Percentiles rank a stretch among this genome's conserved stretches.
Evolutionary conservation across 1,140 invertebrate genomes (phyloP).

Genomic region (Cylas formicarius): DNA sequence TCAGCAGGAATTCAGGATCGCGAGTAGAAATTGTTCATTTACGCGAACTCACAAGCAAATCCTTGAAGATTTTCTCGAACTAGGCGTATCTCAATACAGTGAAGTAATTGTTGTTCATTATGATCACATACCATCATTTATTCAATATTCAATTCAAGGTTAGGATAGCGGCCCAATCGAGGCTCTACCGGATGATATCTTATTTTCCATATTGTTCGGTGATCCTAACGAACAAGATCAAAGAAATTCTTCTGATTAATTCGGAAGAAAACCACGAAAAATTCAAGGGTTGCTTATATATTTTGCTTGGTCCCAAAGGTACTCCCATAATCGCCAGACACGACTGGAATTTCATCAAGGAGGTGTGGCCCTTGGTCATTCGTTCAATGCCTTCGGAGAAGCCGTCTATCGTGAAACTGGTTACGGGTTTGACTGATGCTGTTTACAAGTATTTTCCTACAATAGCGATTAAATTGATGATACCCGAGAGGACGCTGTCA

Average conservation of each 20-base stretch:
- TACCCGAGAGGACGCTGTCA: slow-evolving; percentile 48
- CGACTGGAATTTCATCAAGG: slow-evolving; percentile 65
- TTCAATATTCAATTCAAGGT: slow-evolving; percentile 48
- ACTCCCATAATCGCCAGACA: slow-evolving; percentile 58
- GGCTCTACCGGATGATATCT: slow-evolving; percentile 46
- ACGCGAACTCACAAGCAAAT: slow-evolving; percentile 55
- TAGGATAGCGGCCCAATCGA: slow-evolving; percentile 54
- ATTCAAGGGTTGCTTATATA: slow-evolving; percentile 74
- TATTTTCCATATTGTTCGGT: slow-evolving; percentile 56
- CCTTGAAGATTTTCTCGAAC: slow-evolving; percentile 55
- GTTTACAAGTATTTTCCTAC: slow-evolving; percentile 49
- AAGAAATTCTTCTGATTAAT: slow-evolving; percentile 53
- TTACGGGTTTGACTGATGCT: slow-evolving; percentile 53
- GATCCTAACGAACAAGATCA: slow-evolving; percentile 51
- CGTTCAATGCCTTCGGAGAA: slow-evolving; percentile 72
- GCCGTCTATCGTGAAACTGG: slow-evolving; percentile 65
- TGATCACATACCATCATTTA: not conserved
- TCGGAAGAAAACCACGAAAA: slow-evolving; percentile 58
- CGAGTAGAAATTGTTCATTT: slow-evolving; percentile 41
- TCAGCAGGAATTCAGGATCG: slow-evolving; percentile 59
- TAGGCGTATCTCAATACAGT: slow-evolving; percentile 63
- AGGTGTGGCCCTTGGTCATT: slow-evolving; percentile 70
- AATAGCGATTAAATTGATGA: slow-evolving; percentile 50
- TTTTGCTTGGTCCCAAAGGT: slow-evolving; percentile 60
- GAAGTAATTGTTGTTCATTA: slow-evolving; percentile 43